A percentile compares a stretch with the other conserved stretches of the same genome.
Conservation (phyloP, 2,888 invertebrate species). For the Lingula anatina region DNA sequence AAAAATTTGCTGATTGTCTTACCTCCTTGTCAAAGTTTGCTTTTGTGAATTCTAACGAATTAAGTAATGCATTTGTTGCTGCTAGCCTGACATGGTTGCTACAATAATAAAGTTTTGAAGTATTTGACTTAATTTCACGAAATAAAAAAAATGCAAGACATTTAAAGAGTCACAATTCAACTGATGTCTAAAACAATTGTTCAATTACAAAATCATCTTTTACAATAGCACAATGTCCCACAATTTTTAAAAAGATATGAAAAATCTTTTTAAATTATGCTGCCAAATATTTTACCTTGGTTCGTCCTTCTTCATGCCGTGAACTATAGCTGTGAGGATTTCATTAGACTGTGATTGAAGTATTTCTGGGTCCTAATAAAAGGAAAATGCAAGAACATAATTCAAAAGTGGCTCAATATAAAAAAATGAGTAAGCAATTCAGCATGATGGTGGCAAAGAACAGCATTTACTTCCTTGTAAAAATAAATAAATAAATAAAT, state of each 20-base stretch:
- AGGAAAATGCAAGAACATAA: not conserved
- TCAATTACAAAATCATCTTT: not conserved
- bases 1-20: no score
- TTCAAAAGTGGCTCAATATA: no score
- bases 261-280: not conserved
- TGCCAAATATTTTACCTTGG: slow-evolving; percentile 59
- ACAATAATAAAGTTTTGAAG: no score
- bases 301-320: slow-evolving; percentile 94
- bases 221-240: no score
- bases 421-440: no score
- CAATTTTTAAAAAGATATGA: not conserved
- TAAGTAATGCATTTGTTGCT: slow-evolving; percentile 91
- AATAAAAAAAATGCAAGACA: no score
- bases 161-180: no score
- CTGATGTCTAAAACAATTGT: no score
- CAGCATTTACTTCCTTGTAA: no score
- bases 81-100: slow-evolving; percentile 89
- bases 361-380: slow-evolving; percentile 69
- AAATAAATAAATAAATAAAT: no score
- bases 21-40: slow-evolving; percentile 96
- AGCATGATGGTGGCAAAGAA: no score
- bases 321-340: slow-evolving; percentile 96
- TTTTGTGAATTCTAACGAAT: slow-evolving; percentile 97
- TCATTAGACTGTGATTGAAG: slow-evolving; percentile 88
- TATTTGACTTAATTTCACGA: no score